phyloP scores from a whole-genome alignment of 2,113 vertebrate genomes.

The Cyanistes caeruleus region DNA sequence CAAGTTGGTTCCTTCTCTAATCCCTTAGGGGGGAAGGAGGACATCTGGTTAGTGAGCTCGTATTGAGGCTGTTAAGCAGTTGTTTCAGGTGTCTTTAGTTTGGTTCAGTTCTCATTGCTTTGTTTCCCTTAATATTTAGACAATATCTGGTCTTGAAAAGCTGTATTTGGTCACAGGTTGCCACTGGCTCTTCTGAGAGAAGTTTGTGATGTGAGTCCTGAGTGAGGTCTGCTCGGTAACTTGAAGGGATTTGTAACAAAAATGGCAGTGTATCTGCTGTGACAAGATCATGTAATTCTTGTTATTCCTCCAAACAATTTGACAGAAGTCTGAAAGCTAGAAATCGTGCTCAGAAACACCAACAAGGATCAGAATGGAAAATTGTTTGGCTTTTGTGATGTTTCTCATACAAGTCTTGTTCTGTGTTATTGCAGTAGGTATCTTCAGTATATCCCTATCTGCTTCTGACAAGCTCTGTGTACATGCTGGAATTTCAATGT shows the following conservation, averaged over 20 bases:
- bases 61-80: background rate
- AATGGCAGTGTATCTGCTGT: background rate
- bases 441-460: background rate
- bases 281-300: background rate
- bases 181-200: background rate
- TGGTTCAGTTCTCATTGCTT: background rate
- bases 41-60: background rate
- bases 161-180: background rate
- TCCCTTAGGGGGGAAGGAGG: background rate
- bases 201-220: background rate
- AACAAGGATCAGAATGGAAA: background rate
- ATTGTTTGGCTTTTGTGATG: background rate
- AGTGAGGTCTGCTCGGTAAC: background rate
- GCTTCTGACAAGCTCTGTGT: background rate
- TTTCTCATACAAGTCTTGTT: background rate
- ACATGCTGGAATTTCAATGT: background rate
- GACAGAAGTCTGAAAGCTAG: background rate
- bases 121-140: background rate
- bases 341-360: background rate
- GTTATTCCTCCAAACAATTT: background rate
- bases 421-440: background rate
- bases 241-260: background rate
- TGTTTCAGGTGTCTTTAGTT: background rate
- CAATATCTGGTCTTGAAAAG: background rate
- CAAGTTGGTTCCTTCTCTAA: background rate